A percentile compares a stretch with the other conserved stretches of the same genome.
These are phyloP conservation scores for Arizona elegans DNA, from an alignment of 2,113 vertebrate genomes.

Conservation along the genomic window DNA sequence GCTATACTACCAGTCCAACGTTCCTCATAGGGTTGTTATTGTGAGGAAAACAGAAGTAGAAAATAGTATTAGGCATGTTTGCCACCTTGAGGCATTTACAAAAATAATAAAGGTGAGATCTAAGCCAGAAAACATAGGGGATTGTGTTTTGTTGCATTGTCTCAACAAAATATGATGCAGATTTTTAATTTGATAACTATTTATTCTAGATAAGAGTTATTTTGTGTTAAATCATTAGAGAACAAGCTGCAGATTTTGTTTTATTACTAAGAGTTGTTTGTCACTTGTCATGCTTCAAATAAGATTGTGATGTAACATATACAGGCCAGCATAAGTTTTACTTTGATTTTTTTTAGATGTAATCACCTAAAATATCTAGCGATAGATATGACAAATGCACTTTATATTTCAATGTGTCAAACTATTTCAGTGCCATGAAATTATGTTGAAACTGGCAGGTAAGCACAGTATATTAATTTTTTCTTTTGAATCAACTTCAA, in stretches of 20 bases:
- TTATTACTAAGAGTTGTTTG: slow-evolving; percentile 53
- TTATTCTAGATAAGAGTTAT: neutral
- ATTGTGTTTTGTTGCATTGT: neutral
- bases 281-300: slow-evolving; percentile 51
- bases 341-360: slow-evolving; percentile 74
- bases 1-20: neutral
- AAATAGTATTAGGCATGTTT: neutral
- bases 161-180: slow-evolving; percentile 11
- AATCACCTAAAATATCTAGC: slow-evolving; percentile 74
- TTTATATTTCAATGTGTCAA: slow-evolving; percentile 87
- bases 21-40: neutral
- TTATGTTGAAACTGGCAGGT: slow-evolving; percentile 78
- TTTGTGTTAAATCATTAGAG: slow-evolving; percentile 23
- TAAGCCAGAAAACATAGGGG: neutral
- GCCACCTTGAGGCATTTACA: neutral
- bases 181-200: neutral
- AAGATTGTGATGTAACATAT: slow-evolving; percentile 50
- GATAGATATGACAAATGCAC: slow-evolving; percentile 82
- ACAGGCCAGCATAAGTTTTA: slow-evolving; percentile 63
- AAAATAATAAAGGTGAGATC: neutral
- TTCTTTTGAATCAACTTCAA: slow-evolving; percentile 80
- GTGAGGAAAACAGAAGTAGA: neutral
- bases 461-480: slow-evolving; percentile 83
- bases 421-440: slow-evolving; percentile 77
- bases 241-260: slow-evolving; percentile 43